Conservation (phyloP, 2,888 invertebrate species). For the Aleiodes leptofemur region DNA sequence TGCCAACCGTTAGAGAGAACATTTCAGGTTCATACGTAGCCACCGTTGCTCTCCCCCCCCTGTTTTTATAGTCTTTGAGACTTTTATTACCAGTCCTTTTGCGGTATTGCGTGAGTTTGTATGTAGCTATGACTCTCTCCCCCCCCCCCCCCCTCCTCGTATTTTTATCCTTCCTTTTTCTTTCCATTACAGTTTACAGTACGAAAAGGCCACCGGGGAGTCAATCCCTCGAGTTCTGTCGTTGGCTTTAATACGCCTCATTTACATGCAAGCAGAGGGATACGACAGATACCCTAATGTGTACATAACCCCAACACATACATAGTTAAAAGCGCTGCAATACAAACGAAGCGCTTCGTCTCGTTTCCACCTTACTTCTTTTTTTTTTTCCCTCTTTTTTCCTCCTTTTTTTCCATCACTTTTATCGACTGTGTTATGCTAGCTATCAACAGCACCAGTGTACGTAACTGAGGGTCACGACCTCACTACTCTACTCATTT, state of each 20-base stretch:
- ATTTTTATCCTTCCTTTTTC: slow-evolving; percentile 13
- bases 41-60: slow-evolving; percentile 14
- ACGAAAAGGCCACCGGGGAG: slow-evolving; percentile 39
- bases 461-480: slow-evolving; percentile 43
- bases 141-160: slow-evolving; percentile 33
- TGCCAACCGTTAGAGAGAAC: slow-evolving; percentile 49
- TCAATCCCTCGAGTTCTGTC: slow-evolving; percentile 46
- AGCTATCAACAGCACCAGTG: slow-evolving; percentile 61
- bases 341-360: slow-evolving; percentile 4
- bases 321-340: slow-evolving; percentile 19
- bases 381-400: slow-evolving; percentile 55
- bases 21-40: slow-evolving; percentile 47
- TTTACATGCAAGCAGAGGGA: slow-evolving; percentile 45
- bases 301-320: slow-evolving; percentile 17
- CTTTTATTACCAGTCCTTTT: slow-evolving; percentile 63
- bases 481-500: neutral
- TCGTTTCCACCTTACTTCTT: slow-evolving; percentile 45
- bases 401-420: slow-evolving; percentile 54
- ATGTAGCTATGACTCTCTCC: slow-evolving; percentile 1
- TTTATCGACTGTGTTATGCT: slow-evolving; percentile 68
- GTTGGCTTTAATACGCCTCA: slow-evolving; percentile 52
- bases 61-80: slow-evolving; percentile 68
- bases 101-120: slow-evolving; percentile 33
- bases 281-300: slow-evolving; percentile 29
- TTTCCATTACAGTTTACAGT: slow-evolving; percentile 9